phyloP scores from a whole-genome alignment of 2,113 vertebrate genomes.

The Muntiacus reevesi region DNA sequence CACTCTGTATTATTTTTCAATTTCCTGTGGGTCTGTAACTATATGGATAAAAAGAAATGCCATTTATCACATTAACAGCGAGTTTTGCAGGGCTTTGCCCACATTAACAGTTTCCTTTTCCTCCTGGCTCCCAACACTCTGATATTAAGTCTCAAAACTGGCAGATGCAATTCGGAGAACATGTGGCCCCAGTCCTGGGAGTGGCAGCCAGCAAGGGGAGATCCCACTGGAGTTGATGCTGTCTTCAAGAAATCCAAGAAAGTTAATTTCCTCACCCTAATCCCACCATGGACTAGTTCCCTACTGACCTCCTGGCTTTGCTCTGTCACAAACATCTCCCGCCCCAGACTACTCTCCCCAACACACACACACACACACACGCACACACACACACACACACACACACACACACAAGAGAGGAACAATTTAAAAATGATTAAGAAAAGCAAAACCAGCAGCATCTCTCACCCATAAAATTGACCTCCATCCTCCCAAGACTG shows the following conservation, averaged over 20 bases:
- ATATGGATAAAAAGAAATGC: not conserved
- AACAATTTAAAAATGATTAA: not conserved
- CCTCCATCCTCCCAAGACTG: not conserved
- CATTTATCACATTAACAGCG: not conserved
- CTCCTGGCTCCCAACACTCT: not conserved
- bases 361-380: not conserved
- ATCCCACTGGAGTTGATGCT: not conserved
- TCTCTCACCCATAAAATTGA: not conserved
- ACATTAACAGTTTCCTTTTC: not conserved
- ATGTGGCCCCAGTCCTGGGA: no score
- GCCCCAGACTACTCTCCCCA: fast-evolving
- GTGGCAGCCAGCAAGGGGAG: not conserved
- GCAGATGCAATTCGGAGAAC: not conserved
- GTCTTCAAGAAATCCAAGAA: not conserved
- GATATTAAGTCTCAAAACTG: not conserved
- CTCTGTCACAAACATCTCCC: no score
- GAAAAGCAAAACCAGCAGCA: not conserved
- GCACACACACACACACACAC: no score
- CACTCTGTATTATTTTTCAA: not conserved
- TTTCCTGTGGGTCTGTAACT: not conserved
- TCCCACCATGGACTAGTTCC: not conserved
- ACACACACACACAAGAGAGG: not conserved
- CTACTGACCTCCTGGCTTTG: not conserved
- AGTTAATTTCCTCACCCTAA: not conserved
- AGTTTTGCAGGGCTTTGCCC: not conserved